phyloP scores from a whole-genome alignment of 2,797 vertebrate genomes.

The Catamblyrhynchus diadema region DNA sequence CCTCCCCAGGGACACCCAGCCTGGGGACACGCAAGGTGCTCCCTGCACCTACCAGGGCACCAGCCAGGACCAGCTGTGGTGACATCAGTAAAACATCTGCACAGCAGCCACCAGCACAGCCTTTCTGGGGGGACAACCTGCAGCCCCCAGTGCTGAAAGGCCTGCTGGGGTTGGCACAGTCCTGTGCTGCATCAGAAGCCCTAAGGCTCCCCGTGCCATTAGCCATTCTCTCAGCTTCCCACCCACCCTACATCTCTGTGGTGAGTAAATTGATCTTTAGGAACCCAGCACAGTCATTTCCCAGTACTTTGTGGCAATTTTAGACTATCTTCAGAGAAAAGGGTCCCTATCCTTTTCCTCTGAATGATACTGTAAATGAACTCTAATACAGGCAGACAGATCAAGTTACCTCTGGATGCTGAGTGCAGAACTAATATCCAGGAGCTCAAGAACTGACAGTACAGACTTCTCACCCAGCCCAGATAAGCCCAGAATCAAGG shows the following conservation, averaged over 20 bases:
- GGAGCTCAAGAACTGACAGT: background rate
- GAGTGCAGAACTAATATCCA: background rate
- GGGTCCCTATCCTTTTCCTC: background rate
- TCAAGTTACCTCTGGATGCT: background rate
- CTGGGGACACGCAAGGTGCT: background rate
- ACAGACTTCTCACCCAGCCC: background rate
- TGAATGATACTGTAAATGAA: constrained; percentile 25
- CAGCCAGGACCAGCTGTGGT: background rate
- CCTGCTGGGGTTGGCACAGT: accelerated
- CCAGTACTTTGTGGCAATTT: constrained; percentile 47
- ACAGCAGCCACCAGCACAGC: background rate
- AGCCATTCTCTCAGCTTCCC: background rate
- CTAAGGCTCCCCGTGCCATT: background rate
- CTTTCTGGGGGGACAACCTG: background rate
- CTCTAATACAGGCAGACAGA: background rate
- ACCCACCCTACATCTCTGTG: background rate
- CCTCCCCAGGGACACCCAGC: background rate
- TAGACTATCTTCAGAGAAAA: constrained; percentile 26
- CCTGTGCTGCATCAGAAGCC: accelerated
- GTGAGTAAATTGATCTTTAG: constrained; percentile 10
- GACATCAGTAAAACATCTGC: background rate
- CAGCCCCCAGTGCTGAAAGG: background rate
- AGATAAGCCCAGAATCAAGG: background rate
- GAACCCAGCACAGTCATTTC: constrained; percentile 3
- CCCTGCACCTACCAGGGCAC: accelerated